Base-by-base conservation (phyloP, 2,797 vertebrate species). In the Heliangelus exortis region DNA sequence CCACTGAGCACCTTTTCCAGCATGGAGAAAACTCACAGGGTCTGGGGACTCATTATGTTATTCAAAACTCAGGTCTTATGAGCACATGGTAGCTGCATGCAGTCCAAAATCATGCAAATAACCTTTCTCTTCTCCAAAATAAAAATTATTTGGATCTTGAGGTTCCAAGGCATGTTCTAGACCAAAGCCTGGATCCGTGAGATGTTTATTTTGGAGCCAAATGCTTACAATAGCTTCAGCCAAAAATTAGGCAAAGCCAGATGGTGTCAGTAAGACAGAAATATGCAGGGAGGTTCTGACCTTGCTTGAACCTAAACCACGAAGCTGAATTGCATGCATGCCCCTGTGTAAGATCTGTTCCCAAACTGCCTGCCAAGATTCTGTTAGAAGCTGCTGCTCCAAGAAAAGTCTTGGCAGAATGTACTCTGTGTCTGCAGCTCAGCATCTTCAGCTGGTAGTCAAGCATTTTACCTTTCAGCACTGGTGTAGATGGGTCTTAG, bases 281-380 rank as follows among this genome's bases (percentile, higher is more conserved):
- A 68, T 20, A 51, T 15, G 8, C 77, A 84, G 82, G 92, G 94
- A 96, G 68, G 61, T 93, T 81, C 92, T 93, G 94, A 80, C 96
- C 89, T 89, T 91, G 82, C 79, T 31, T 93, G 92, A 96, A 89
- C 96, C 73, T 83, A 15, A 75, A 51, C 3, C 33, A 53, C 73
- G 58, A 67, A 63, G 59, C 79, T 88, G 84, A 63, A 57, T 91
- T 88, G 69, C 1, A 0, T 76, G 79, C 59, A 4, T 66, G 79
- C 62, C 36, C 36, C 39, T 28, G 4, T 57, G 69, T 68, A 50
- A 91, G 87, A 92, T 78, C 82, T 78, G 33, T 79, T 96, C 85
- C 59, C 85, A 90, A 84, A 58, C 51, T 82, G 90, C 83, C 83
- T 95, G 93, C 91, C 94, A 92, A 73, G 80, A 66, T 58, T 83